Base-by-base conservation (phyloP, 1,140 invertebrate genomes). In the Zaprionus camerounensis region DNA sequence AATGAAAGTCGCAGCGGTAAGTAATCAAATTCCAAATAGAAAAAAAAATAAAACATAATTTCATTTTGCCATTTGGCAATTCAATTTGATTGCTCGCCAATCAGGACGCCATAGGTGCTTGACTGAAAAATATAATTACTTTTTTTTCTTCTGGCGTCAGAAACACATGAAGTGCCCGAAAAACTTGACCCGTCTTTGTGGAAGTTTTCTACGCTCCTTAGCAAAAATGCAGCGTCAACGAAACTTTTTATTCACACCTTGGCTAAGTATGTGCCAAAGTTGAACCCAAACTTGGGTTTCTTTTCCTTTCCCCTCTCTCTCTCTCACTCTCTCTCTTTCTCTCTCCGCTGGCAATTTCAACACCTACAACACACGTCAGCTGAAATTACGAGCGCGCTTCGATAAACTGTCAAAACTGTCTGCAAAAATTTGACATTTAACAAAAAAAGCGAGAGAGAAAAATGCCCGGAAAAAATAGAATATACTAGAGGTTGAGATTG, bases 1-100 rank as follows among this genome's bases (percentile, higher is more conserved):
- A 98, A 97, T 95, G 98, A 99, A 95, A 99, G 98, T 95, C 97
- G 98, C 95, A 98, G 98, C 96, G 98, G 98, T 98, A 94, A 96
- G 94, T 94, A 87, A 81, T 81, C 68, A 73, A 78, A 80, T 82
- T 79, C 61, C 55, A 62, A 64, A 28, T 41, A 46, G 15, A 46
- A 46, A 46, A 46, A 46, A 46, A 46, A 46, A 17, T 15, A 46
- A 51, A 22, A 64, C 61, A 71, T 26, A 66, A 55, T 44, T 62
- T 51, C 38, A 62, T 76, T 72, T 71, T 57, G 22, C 34, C 56
- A 76, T 72, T 72, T 79, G 63, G 65, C 70, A 88, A 86, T 88
- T 87, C 84, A 88, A 86, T 86, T 85, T 82, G 82, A 67, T 53
- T 53, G 63, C 44, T 70, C 64, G 55, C 61, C 70, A 80, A 73